Percentiles rank a stretch among this genome's conserved stretches.
These are phyloP conservation scores for Musca domestica DNA, from an alignment of 1,140 invertebrate genomes.

Conservation along the genomic window DNA sequence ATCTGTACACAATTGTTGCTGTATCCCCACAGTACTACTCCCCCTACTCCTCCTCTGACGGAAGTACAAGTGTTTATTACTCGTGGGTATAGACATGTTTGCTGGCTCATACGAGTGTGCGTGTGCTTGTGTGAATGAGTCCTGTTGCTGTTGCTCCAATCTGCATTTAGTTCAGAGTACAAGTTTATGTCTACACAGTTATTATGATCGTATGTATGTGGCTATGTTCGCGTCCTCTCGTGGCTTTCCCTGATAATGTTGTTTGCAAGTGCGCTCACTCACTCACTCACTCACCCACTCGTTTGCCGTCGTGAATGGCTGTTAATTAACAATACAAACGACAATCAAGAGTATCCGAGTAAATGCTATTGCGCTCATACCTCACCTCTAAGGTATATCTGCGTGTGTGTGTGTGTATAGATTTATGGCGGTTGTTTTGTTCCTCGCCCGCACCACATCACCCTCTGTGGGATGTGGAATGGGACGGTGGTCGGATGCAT, in stretches of 20 bases:
- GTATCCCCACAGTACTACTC: no score
- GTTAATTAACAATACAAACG: slow-evolving; percentile 10
- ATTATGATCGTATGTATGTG: no score
- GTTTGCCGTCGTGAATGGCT: neutral
- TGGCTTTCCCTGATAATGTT: slow-evolving; percentile 15
- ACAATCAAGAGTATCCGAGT: slow-evolving; percentile 1
- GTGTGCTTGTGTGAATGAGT: no score
- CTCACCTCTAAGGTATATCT: neutral
- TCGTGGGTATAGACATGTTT: no score
- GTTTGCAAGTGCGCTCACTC: slow-evolving; percentile 5
- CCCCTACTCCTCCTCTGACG: no score
- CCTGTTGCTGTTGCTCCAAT: no score
- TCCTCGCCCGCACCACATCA: neutral
- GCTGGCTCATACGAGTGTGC: no score
- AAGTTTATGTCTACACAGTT: no score
- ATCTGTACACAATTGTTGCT: no score
- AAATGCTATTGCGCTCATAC: neutral
- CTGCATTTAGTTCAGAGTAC: no score
- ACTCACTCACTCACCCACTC: neutral
- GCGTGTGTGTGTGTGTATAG: slow-evolving; percentile 3
- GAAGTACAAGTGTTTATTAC: no score
- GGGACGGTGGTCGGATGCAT: neutral
- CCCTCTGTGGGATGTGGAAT: no score
- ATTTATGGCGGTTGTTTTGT: neutral
- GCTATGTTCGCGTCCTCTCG: neutral